A percentile compares a stretch with the other conserved stretches of the same genome.
phyloP scores from a whole-genome alignment of 30 jellyfish, hydroid and myxozoan species.

The Mastigias papua region DNA sequence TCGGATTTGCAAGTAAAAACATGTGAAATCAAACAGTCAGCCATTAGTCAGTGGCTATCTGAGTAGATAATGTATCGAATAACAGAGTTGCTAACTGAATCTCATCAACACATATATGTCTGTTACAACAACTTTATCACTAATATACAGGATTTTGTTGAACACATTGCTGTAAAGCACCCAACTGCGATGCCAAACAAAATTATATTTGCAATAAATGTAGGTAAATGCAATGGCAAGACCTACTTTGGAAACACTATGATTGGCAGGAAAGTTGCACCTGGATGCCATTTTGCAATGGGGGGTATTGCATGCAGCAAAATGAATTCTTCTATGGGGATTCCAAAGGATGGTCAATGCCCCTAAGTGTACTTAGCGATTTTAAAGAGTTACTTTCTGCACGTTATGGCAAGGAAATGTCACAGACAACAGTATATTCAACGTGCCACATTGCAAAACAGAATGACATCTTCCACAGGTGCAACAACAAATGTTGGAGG shows the following conservation, averaged over 20 bases:
- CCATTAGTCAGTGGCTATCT: background rate
- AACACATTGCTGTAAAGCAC: background rate
- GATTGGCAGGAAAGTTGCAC: background rate
- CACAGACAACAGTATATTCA: background rate
- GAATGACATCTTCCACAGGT: background rate
- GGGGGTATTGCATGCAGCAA: background rate
- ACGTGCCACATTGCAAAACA: background rate
- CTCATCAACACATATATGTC: background rate
- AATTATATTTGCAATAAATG: background rate
- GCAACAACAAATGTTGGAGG: background rate
- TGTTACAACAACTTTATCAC: background rate
- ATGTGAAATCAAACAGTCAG: background rate
- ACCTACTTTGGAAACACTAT: background rate
- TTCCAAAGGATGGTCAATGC: constrained; percentile 19
- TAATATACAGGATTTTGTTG: background rate
- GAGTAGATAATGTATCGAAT: background rate
- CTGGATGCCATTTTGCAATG: constrained; percentile 28
- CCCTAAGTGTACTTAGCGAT: background rate
- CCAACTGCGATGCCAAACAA: background rate
- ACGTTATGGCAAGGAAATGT: background rate
- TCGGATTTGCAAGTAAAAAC: background rate
- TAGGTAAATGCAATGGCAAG: background rate
- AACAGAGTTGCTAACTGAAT: background rate
- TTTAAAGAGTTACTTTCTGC: background rate
- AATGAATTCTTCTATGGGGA: background rate